Percentiles rank a stretch among this genome's conserved stretches.
Evolutionary conservation across 2,797 vertebrate genomes (phyloP).

Genomic region (Pangasius larnaudii): DNA sequence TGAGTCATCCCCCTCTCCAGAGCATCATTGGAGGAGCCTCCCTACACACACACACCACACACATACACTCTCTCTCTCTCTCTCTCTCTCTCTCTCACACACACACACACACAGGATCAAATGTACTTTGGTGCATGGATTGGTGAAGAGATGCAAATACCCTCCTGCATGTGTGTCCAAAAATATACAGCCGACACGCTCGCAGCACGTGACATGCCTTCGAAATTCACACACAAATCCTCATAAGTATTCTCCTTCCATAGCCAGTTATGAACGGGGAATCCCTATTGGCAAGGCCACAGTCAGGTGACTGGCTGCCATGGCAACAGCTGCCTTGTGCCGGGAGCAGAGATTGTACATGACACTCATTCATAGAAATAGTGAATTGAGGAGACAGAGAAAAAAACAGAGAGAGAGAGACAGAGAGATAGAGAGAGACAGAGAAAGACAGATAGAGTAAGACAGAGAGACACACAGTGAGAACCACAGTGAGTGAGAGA

Average conservation of each 20-base stretch:
- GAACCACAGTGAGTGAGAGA: neutral
- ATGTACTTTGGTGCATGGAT: conserved; percentile 11
- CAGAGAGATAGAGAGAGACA: neutral
- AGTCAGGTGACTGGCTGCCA: conserved; percentile 62
- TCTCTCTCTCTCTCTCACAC: too few species aligned
- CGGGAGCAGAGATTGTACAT: conserved; percentile 48
- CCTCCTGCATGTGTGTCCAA: neutral
- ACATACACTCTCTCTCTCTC: neutral
- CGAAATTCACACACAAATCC: conserved; percentile 20
- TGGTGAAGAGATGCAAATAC: conserved; percentile 8
- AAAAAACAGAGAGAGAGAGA: neutral
- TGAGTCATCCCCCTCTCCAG: conserved; percentile 57
- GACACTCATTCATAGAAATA: conserved; percentile 52
- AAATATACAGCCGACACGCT: conserved; percentile 8
- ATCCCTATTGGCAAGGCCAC: conserved; percentile 62
- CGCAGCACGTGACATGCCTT: conserved; percentile 10
- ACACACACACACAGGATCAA: neutral
- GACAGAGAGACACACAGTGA: conserved; percentile 20
- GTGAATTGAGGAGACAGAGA: neutral
- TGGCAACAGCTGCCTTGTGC: conserved; percentile 60
- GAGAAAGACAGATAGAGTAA: neutral
- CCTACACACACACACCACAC: conserved; percentile 32
- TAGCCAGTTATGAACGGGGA: conserved; percentile 58
- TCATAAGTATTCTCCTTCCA: conserved; percentile 44
- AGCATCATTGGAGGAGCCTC: conserved; percentile 39